phyloP scores from a whole-genome alignment of 1,140 invertebrate species.

The Neodiprion pinetum region DNA sequence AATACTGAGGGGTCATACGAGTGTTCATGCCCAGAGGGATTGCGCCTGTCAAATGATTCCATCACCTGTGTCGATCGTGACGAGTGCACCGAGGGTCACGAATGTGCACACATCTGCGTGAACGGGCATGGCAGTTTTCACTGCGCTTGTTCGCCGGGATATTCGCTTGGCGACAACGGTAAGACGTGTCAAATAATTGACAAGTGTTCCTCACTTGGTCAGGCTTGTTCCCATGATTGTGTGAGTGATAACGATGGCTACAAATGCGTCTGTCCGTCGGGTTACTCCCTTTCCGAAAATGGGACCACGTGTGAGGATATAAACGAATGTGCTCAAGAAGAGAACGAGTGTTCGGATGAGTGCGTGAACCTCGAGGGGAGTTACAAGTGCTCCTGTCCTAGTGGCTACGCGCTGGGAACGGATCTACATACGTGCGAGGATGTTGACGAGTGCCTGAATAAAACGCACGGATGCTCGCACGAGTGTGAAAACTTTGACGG shows the following conservation, averaged over 20 bases:
- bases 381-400: conserved; percentile 67
- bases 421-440: conserved; percentile 63
- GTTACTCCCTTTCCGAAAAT: conserved; percentile 50
- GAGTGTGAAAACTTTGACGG: conserved; percentile 57
- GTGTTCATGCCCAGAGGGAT: conserved; percentile 40
- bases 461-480: conserved; percentile 59
- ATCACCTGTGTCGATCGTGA: conserved; percentile 29
- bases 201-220: conserved; percentile 69
- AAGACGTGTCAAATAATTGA: conserved; percentile 67
- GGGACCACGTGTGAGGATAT: conserved; percentile 58
- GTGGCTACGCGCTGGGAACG: conserved; percentile 54
- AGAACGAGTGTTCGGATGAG: conserved; percentile 66
- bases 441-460: conserved; percentile 51
- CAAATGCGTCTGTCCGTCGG: conserved; percentile 61
- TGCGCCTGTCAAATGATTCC: conserved; percentile 24
- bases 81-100: conserved; percentile 29
- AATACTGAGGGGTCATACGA: conserved; percentile 66
- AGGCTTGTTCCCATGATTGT: conserved; percentile 58
- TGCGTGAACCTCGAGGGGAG: conserved; percentile 73
- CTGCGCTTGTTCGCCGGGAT: conserved; percentile 60
- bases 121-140: conserved; percentile 44
- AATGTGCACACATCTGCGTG: neutral
- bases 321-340: conserved; percentile 62
- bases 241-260: conserved; percentile 61
- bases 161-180: conserved; percentile 19